Evolutionary conservation across 2,888 invertebrate genomes (phyloP), one percentile per base, ranked within the genome.

Genomic region (Pandemis cinnamomeana): DNA sequence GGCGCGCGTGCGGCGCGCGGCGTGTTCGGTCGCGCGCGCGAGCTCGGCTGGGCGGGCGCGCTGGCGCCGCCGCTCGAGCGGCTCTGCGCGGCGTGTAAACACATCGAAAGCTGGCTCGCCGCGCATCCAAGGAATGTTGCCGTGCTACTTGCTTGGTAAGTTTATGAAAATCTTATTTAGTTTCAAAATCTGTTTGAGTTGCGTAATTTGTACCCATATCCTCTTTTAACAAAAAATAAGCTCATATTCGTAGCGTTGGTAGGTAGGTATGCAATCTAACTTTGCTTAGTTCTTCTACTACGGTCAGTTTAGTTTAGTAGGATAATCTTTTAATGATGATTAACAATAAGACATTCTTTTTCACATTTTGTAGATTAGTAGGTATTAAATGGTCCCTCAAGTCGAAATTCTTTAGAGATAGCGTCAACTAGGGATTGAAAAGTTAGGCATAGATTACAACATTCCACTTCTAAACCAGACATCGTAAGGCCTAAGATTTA

Each of bases 41-140:
- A 98, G 83, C 96, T 97, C 76, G 98, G 98, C 75, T 98, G 98
- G 98, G 96, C 98, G 6, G 96, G 96, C 53, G 96, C 96, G 78
- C 93, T 98, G 78, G 98, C 98, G 46, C 98, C 98, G 53, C 98
- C 98, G 60, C 95, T 99, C 75, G 98, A 98, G 89, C 95, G 97
- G 79, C 95, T 99, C 42, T 99, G 98, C 90, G 97, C 97, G 78
- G 96, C 98, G 74, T 99, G 98, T 95, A 98, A 98, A 89, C 97
- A 98, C 85, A 97, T 99, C 83, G 98, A 99, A 92, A 97, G 97
- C 84, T 99, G 98, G 98, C 95, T 98, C 69, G 96, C 97, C 67
- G 96, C 96, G 67, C 97, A 97, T 84, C 95, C 97, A 27, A 97
- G 97, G 88, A 96, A 98, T 86, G 97, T 98, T 78, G 98, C 97